These are phyloP conservation scores for Anarsia innoxiella DNA, from an alignment of 2,888 invertebrate species.

Conservation along the genomic window DNA sequence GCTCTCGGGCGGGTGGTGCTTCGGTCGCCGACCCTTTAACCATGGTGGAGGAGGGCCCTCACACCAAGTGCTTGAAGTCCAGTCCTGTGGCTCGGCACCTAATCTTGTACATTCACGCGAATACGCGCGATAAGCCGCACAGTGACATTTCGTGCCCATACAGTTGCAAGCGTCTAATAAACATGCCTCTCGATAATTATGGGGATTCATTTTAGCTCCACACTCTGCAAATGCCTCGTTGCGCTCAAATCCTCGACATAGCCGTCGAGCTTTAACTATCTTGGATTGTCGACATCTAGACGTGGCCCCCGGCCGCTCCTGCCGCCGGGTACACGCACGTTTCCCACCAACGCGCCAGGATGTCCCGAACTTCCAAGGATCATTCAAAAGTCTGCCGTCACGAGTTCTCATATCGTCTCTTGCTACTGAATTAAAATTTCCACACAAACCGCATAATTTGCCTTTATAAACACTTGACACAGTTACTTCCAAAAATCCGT, in stretches of 20 bases:
- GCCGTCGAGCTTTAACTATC: conserved; percentile 53
- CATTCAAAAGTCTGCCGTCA: conserved; percentile 79
- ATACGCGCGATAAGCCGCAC: conserved; percentile 92
- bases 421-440: conserved; percentile 92
- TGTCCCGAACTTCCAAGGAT: conserved; percentile 84
- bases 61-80: conserved; percentile 83
- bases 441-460: conserved; percentile 92
- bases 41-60: conserved; percentile 59
- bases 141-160: conserved; percentile 86
- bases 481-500: conserved; percentile 93
- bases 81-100: conserved; percentile 82
- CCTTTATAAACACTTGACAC: conserved; percentile 81
- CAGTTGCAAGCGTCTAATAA: conserved; percentile 93
- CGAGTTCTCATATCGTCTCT: conserved; percentile 88
- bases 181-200: conserved; percentile 90
- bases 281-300: conserved; percentile 69
- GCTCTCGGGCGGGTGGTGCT: conserved; percentile 22
- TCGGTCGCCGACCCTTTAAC: conserved; percentile 39
- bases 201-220: conserved; percentile 84
- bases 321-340: conserved; percentile 79
- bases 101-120: conserved; percentile 89
- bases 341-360: conserved; percentile 94
- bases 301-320: conserved; percentile 56
- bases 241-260: conserved; percentile 70
- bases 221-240: conserved; percentile 83